phyloP scores from a whole-genome alignment of 2,113 vertebrate species.

The Gavia stellata region DNA sequence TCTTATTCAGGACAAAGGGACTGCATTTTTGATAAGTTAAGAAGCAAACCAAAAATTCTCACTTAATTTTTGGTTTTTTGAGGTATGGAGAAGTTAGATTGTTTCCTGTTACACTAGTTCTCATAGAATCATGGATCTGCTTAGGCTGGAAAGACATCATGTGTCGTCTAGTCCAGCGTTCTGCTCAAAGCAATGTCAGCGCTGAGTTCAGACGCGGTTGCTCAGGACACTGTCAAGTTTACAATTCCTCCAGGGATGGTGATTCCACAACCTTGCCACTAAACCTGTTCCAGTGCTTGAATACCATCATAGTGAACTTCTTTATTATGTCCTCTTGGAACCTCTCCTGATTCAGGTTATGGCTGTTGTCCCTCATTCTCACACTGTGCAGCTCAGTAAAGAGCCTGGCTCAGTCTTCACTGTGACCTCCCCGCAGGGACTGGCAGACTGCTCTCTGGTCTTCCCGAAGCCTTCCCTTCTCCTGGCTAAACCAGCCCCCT shows the following conservation, averaged over 20 bases:
- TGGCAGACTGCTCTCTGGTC: background rate
- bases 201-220: background rate
- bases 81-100: background rate
- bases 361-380: background rate
- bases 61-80: background rate
- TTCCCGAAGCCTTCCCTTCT: background rate
- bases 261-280: background rate
- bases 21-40: background rate
- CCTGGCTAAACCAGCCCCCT: background rate
- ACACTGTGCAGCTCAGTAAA: background rate
- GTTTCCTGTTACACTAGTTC: background rate
- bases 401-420: accelerated
- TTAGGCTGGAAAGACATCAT: background rate
- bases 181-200: background rate
- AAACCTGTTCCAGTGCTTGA: background rate
- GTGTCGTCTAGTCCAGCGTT: background rate
- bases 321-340: background rate
- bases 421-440: too few species aligned
- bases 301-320: background rate
- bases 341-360: accelerated
- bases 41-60: background rate
- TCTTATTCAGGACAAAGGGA: background rate
- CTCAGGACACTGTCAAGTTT: background rate
- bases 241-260: background rate
- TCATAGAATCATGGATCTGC: background rate